Conservation (phyloP, 2,113 vertebrate genomes). For the Thymallus thymallus region DNA sequence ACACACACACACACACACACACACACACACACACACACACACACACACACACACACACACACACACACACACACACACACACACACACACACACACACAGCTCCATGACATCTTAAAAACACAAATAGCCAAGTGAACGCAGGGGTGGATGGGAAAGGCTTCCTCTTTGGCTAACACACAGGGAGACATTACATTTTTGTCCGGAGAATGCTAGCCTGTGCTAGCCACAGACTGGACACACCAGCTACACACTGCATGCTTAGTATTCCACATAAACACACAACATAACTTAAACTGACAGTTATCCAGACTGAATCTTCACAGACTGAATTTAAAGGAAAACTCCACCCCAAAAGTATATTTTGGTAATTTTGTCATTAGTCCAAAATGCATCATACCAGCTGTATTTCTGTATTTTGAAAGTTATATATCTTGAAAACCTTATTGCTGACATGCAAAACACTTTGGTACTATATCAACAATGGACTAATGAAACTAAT, state of each 20-base stretch:
- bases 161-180: slow-evolving; percentile 17
- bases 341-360: too few species aligned
- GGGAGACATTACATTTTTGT: neutral
- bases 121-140: slow-evolving; percentile 23
- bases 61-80: neutral
- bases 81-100: neutral
- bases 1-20: neutral
- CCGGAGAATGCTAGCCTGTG: neutral
- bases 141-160: slow-evolving; percentile 7
- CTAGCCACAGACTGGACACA: slow-evolving; percentile 5
- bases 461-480: too few species aligned
- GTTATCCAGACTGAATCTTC: too few species aligned
- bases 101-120: slow-evolving; percentile 13
- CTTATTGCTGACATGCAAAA: too few species aligned
- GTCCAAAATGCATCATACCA: too few species aligned
- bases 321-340: too few species aligned
- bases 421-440: too few species aligned
- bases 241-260: neutral
- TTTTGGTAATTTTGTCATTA: too few species aligned
- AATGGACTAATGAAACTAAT: too few species aligned
- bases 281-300: neutral
- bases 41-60: neutral
- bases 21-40: slow-evolving; percentile 4
- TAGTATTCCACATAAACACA: slow-evolving; percentile 23
- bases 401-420: too few species aligned